phyloP scores from a whole-genome alignment of 2,797 vertebrate genomes.

The Cryptoprocta ferox region DNA sequence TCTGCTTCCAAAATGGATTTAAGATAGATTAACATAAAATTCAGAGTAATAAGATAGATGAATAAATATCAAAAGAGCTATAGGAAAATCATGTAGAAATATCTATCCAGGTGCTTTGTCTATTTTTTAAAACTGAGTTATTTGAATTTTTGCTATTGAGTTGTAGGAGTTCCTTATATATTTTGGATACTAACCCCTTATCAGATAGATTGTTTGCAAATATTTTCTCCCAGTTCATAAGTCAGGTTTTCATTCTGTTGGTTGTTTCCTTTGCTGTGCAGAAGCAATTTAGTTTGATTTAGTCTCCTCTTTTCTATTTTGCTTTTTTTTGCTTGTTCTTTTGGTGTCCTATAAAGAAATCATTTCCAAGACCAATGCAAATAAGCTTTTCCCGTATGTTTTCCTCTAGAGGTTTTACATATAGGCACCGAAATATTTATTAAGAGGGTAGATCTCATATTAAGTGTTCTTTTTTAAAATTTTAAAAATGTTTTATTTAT shows the following conservation, averaged over 20 bases:
- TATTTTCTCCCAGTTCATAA: background rate
- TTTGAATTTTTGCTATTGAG: background rate
- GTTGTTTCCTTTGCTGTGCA: background rate
- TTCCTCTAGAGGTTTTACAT: background rate
- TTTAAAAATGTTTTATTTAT: no score
- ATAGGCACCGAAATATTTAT: background rate
- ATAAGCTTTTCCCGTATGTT: background rate
- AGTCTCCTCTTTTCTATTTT: background rate
- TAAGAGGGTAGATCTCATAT: background rate
- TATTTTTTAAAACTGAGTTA: background rate
- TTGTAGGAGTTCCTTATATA: background rate
- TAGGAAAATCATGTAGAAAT: background rate
- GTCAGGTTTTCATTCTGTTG: background rate
- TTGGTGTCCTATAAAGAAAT: background rate
- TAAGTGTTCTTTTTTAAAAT: background rate
- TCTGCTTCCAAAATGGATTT: conserved; percentile 30
- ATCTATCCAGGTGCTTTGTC: background rate
- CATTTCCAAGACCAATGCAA: background rate
- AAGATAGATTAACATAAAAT: conserved; percentile 4
- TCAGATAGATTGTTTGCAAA: background rate
- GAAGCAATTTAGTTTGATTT: conserved; percentile 4
- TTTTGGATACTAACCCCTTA: background rate
- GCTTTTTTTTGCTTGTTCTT: background rate
- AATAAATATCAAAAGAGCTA: conserved; percentile 33
- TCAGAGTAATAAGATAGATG: background rate